Percentiles rank a stretch among this genome's conserved stretches.
These are phyloP conservation scores for Peromyscus melanophrys DNA, from an alignment of 2,797 vertebrate species.

Conservation along the genomic window DNA sequence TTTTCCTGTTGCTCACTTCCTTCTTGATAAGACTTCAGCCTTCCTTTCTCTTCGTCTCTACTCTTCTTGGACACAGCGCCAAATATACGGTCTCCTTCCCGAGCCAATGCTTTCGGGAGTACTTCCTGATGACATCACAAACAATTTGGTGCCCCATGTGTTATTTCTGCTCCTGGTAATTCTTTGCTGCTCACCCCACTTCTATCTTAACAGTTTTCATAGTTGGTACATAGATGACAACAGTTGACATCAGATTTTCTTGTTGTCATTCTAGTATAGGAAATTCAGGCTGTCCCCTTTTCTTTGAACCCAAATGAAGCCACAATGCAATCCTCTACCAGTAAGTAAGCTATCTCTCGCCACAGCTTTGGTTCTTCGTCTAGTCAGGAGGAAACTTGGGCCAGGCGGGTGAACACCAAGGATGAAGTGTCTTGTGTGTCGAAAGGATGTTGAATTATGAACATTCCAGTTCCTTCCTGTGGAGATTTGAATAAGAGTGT, in stretches of 20 bases:
- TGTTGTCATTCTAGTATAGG: conserved; percentile 12
- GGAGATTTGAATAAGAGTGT: neutral
- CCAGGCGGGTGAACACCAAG: neutral
- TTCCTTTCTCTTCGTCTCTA: conserved; percentile 57
- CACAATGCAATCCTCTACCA: conserved; percentile 20
- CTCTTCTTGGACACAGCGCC: conserved; percentile 35
- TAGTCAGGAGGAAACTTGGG: conserved; percentile 18
- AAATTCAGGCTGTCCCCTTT: neutral
- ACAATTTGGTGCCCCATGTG: conserved; percentile 21
- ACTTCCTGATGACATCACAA: conserved; percentile 27
- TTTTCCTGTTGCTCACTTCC: conserved; percentile 62
- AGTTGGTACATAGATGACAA: neutral
- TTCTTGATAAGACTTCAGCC: conserved; percentile 51
- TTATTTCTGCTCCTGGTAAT: conserved; percentile 50
- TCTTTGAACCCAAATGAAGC: conserved; percentile 42
- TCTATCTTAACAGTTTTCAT: conserved; percentile 45
- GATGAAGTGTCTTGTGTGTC: neutral
- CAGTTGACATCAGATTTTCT: neutral
- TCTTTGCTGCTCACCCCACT: conserved; percentile 27
- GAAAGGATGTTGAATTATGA: neutral
- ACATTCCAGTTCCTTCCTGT: neutral
- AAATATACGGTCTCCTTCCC: neutral
- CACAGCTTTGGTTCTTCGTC: neutral
- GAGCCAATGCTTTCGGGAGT: neutral
- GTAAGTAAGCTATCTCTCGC: neutral